Evolutionary conservation across 2,888 invertebrate species (phyloP).

Genomic region (Petrolisthes cinctipes): DNA sequence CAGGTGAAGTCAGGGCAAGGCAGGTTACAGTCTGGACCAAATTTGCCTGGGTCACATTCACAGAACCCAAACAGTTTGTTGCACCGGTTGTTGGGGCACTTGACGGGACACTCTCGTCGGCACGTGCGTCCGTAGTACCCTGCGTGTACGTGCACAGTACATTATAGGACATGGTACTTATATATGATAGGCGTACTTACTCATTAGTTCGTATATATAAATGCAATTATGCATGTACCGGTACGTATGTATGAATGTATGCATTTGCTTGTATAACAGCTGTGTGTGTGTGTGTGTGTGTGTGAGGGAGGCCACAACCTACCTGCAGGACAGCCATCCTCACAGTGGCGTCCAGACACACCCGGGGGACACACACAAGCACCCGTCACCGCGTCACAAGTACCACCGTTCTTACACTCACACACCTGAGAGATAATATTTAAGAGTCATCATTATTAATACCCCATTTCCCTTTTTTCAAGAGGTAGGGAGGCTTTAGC

Average conservation of each 20-base stretch:
- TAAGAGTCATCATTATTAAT: too few relatives aligned
- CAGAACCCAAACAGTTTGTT: slow-evolving; percentile 61
- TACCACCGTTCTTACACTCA: slow-evolving; percentile 58
- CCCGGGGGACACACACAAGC: slow-evolving; percentile 59
- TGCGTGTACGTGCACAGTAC: slow-evolving; percentile 18
- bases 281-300: background rate
- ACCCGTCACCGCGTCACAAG: slow-evolving; percentile 48
- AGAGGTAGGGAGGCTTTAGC: too few relatives aligned
- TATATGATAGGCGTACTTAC: background rate
- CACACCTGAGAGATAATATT: slow-evolving; percentile 34
- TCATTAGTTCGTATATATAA: too few relatives aligned
- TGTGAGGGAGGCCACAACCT: background rate
- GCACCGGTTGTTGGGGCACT: slow-evolving; percentile 57
- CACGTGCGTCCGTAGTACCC: slow-evolving; percentile 53
- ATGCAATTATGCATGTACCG: background rate
- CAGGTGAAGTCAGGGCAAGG: slow-evolving; percentile 57
- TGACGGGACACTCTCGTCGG: slow-evolving; percentile 36
- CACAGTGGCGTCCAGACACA: slow-evolving; percentile 48
- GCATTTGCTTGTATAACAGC: too few relatives aligned
- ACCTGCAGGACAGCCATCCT: slow-evolving; percentile 61
- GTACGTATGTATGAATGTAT: too few relatives aligned
- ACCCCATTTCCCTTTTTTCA: too few relatives aligned
- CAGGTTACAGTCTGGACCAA: slow-evolving; percentile 46
- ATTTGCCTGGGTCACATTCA: slow-evolving; percentile 58
- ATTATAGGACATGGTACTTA: background rate